Percentiles rank a stretch among this genome's conserved stretches.
Conservation (phyloP, 2,888 invertebrate genomes). For the Caenorhabditis afra region DNA sequence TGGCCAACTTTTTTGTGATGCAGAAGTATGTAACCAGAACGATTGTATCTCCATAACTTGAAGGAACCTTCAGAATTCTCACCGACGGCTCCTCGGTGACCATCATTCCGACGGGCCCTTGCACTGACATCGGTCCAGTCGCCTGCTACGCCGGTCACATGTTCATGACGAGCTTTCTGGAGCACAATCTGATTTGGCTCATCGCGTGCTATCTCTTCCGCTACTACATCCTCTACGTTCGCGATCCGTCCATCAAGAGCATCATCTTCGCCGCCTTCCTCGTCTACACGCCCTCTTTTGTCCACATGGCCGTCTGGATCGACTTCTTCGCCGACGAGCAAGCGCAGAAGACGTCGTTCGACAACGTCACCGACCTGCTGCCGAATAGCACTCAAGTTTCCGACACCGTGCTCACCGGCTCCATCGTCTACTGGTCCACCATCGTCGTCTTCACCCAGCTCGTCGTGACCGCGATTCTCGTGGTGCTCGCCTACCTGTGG, state of each 20-base stretch:
- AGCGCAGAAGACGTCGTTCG: not conserved
- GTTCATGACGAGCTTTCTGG: slow-evolving; percentile 47
- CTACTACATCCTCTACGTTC: slow-evolving; percentile 45
- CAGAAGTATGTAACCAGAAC: slow-evolving; percentile 19
- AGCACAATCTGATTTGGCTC: slow-evolving; percentile 53
- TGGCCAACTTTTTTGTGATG: slow-evolving; percentile 53
- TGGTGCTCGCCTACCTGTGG: slow-evolving; percentile 36
- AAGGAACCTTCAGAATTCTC: slow-evolving; percentile 39
- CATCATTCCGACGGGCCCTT: slow-evolving; percentile 31
- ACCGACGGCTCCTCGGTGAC: slow-evolving; percentile 32
- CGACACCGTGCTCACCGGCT: slow-evolving; percentile 27
- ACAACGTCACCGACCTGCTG: not conserved
- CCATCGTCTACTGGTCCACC: slow-evolving; percentile 36
- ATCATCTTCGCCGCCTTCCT: slow-evolving; percentile 41
- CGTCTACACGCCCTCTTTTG: slow-evolving; percentile 31
- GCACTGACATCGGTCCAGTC: slow-evolving; percentile 27
- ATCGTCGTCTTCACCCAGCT: slow-evolving; percentile 39
- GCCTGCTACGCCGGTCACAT: slow-evolving; percentile 47
- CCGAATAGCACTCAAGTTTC: not conserved
- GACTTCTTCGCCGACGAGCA: slow-evolving; percentile 36
- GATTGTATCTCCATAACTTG: no score
- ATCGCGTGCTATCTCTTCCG: slow-evolving; percentile 54
- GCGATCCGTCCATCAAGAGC: slow-evolving; percentile 45
- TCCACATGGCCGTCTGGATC: slow-evolving; percentile 46
- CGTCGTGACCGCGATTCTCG: slow-evolving; percentile 33